phyloP scores from a whole-genome alignment of 1,140 invertebrate species.

The Thaumetopoea pityocampa region DNA sequence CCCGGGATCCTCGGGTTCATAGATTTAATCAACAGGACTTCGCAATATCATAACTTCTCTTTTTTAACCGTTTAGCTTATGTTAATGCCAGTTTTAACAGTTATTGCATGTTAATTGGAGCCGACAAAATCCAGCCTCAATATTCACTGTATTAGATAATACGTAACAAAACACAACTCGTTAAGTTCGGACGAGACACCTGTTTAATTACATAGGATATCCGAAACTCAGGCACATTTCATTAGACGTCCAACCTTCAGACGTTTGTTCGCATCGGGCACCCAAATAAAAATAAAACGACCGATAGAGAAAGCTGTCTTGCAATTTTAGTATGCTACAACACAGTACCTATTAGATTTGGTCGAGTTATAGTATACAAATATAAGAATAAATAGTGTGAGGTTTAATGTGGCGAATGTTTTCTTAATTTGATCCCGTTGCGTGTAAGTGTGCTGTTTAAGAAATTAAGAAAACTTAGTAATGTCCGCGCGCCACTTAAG shows the following conservation, averaged over 20 bases:
- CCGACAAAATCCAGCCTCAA: too few relatives aligned
- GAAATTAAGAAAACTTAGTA: constrained; percentile 68
- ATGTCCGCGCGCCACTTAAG: constrained; percentile 44
- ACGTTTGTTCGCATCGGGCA: constrained; percentile 12
- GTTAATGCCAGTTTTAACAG: too few relatives aligned
- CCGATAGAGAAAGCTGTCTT: constrained; percentile 2
- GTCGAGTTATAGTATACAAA: constrained; percentile 21
- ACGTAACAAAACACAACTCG: too few relatives aligned
- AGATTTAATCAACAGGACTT: too few relatives aligned
- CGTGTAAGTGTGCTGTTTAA: constrained; percentile 57
- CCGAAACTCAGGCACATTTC: constrained; percentile 17
- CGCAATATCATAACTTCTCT: too few relatives aligned
- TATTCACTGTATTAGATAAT: too few relatives aligned
- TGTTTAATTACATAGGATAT: constrained; percentile 21
- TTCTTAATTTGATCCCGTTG: constrained; percentile 72
- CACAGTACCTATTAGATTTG: constrained; percentile 17
- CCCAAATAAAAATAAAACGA: constrained; percentile 16
- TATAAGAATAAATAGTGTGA: constrained; percentile 43
- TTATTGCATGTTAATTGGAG: too few relatives aligned
- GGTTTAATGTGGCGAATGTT: constrained; percentile 64
- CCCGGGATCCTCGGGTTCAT: too few relatives aligned
- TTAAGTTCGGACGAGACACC: constrained; percentile 11
- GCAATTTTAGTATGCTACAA: neutral
- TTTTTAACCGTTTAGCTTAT: too few relatives aligned
- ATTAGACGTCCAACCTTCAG: constrained; percentile 20